Percentiles rank a stretch among this genome's conserved stretches.
Conservation (phyloP, 2,888 invertebrate species). For the Tetramorium bicarinatum region DNA sequence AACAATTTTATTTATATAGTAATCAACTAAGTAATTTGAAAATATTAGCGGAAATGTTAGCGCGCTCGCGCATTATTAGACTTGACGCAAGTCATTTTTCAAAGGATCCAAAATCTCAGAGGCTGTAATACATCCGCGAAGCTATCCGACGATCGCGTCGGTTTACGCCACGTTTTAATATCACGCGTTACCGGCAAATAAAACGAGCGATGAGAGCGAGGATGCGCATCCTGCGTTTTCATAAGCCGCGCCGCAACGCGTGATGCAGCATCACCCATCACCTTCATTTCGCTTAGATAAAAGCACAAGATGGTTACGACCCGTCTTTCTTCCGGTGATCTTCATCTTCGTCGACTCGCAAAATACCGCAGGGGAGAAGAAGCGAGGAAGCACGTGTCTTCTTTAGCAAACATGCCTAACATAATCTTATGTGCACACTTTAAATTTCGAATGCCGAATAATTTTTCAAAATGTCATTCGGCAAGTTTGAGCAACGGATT, state of each 20-base stretch:
- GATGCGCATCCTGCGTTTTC: conserved; percentile 44
- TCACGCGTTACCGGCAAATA: conserved; percentile 45
- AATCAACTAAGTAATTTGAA: conserved; percentile 14
- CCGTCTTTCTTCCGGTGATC: conserved; percentile 41
- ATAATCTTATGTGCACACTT: not conserved
- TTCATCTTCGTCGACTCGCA: conserved; percentile 12
- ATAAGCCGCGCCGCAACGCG: conserved; percentile 38
- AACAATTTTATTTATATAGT: not conserved
- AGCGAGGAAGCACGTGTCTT: not conserved
- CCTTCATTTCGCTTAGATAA: conserved; percentile 44
- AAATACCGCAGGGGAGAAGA: not conserved
- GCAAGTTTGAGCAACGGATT: conserved; percentile 19
- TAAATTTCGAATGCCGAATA: not conserved
- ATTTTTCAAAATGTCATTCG: conserved; percentile 18
- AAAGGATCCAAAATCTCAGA: conserved; percentile 35
- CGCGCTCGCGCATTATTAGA: not conserved
- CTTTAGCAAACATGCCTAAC: not conserved
- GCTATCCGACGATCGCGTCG: conserved; percentile 14
- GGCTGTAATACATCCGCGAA: conserved; percentile 26
- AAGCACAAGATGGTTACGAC: conserved; percentile 14
- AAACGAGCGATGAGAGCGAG: conserved; percentile 38
- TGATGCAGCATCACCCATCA: conserved; percentile 28
- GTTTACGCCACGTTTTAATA: conserved; percentile 48
- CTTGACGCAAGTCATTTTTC: conserved; percentile 33
- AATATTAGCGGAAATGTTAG: conserved; percentile 4